These are phyloP conservation scores for Alauda arvensis DNA, from an alignment of 2,797 vertebrate genomes.

Conservation along the genomic window DNA sequence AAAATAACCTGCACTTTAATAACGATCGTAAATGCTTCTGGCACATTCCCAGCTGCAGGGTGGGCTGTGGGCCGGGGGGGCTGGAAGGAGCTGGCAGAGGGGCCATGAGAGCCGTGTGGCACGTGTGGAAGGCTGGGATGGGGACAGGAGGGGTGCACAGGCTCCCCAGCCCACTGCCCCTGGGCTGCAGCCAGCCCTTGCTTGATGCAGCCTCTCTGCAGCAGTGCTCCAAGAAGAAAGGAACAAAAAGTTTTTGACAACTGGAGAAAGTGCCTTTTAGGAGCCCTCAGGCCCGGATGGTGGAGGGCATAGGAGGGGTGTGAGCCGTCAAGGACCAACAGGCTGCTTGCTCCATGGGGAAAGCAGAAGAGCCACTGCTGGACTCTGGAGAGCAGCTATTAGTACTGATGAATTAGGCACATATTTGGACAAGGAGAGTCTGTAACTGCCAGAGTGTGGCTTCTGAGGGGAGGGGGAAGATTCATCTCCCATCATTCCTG, in stretches of 20 bases:
- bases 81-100: not conserved
- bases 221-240: not conserved
- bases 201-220: fast-evolving
- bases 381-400: not conserved
- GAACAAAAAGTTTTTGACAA: not conserved
- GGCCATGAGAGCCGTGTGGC: not conserved
- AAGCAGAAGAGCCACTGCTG: not conserved
- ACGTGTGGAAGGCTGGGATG: not conserved
- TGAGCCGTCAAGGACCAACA: not conserved
- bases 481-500: not conserved
- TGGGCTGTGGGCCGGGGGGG: not conserved
- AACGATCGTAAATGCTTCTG: conserved; percentile 45
- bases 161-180: not conserved
- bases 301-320: not conserved
- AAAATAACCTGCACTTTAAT: conserved; percentile 42
- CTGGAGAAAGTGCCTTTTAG: not conserved
- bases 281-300: fast-evolving
- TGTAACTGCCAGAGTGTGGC: not conserved
- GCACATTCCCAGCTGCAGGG: conserved; percentile 54
- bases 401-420: conserved; percentile 21
- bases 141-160: not conserved
- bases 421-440: conserved; percentile 41
- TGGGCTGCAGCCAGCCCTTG: not conserved
- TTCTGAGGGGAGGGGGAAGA: not conserved
- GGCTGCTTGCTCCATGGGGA: not conserved